phyloP scores from a whole-genome alignment of 2,888 invertebrate species.

The Apamea anceps region DNA sequence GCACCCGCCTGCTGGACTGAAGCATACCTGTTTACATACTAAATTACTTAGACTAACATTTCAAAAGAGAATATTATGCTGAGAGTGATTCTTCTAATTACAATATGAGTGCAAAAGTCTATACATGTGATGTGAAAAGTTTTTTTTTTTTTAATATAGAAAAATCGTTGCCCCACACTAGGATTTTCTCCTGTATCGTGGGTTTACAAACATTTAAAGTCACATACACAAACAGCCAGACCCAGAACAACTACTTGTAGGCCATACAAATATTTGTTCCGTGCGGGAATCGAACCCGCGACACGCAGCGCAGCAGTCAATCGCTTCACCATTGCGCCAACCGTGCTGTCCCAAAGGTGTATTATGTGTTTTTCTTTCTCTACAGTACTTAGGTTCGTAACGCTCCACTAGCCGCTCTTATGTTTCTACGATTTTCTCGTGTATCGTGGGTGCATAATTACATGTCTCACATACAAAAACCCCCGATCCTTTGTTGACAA shows the following conservation, averaged over 20 bases:
- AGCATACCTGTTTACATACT: slow-evolving; percentile 91
- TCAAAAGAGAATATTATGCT: background rate
- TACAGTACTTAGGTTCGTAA: background rate
- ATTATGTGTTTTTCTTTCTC: background rate
- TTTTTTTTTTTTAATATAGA: too few relatives aligned
- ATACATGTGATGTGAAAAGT: background rate
- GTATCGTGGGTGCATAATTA: background rate
- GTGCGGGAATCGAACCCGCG: too few relatives aligned
- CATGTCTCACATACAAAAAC: background rate
- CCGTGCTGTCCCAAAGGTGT: background rate
- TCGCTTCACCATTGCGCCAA: too few relatives aligned
- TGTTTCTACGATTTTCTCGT: background rate
- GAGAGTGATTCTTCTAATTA: background rate
- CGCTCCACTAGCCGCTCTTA: background rate
- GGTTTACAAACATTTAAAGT: too few relatives aligned
- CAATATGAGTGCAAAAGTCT: background rate
- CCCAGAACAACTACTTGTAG: too few relatives aligned
- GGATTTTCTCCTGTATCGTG: too few relatives aligned
- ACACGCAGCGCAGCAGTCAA: too few relatives aligned
- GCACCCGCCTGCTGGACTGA: slow-evolving; percentile 94
- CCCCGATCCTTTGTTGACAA: background rate
- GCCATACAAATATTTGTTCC: too few relatives aligned
- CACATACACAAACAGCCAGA: too few relatives aligned
- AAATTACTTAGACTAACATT: background rate
- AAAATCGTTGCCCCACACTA: too few relatives aligned